phyloP scores from a whole-genome alignment of 2,113 vertebrate species.

The Aplodontia rufa region DNA sequence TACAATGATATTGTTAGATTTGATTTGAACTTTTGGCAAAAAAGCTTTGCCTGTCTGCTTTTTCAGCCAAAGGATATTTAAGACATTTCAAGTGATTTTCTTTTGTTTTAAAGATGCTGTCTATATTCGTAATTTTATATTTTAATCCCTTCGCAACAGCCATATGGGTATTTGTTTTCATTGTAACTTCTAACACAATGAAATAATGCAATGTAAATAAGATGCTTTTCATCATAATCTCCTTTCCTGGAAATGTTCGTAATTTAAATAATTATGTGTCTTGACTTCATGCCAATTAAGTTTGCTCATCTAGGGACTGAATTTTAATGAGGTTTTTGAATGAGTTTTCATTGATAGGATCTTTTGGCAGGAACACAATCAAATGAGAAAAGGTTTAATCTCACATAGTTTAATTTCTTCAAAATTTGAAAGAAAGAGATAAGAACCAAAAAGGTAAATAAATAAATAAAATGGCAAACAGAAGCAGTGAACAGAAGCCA shows the following conservation, averaged over 20 bases:
- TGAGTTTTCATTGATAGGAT: conserved; percentile 82
- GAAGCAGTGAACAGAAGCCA: neutral
- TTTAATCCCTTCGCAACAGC: conserved; percentile 64
- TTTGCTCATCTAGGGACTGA: conserved; percentile 77
- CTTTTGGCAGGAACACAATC: conserved; percentile 75
- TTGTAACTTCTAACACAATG: conserved; percentile 71
- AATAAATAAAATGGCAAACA: conserved; percentile 48
- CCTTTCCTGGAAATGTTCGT: conserved; percentile 80
- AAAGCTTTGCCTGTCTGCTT: conserved; percentile 65
- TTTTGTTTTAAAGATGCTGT: conserved; percentile 65
- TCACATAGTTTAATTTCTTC: conserved; percentile 73
- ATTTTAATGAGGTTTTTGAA: conserved; percentile 84
- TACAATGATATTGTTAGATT: neutral
- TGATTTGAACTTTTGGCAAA: conserved; percentile 54
- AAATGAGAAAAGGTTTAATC: conserved; percentile 78
- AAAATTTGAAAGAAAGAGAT: conserved; percentile 66
- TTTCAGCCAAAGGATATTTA: conserved; percentile 57
- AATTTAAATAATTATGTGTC: conserved; percentile 84
- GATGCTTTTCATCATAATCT: conserved; percentile 77
- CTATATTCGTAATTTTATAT: conserved; percentile 57
- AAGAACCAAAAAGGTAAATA: conserved; percentile 30
- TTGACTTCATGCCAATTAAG: conserved; percentile 82
- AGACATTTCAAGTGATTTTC: conserved; percentile 53
- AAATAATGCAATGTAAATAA: conserved; percentile 78
- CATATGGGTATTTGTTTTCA: conserved; percentile 60